These are phyloP conservation scores for Benitochromis conjunctus DNA, from an alignment of 2,113 vertebrate genomes.

Conservation along the genomic window DNA sequence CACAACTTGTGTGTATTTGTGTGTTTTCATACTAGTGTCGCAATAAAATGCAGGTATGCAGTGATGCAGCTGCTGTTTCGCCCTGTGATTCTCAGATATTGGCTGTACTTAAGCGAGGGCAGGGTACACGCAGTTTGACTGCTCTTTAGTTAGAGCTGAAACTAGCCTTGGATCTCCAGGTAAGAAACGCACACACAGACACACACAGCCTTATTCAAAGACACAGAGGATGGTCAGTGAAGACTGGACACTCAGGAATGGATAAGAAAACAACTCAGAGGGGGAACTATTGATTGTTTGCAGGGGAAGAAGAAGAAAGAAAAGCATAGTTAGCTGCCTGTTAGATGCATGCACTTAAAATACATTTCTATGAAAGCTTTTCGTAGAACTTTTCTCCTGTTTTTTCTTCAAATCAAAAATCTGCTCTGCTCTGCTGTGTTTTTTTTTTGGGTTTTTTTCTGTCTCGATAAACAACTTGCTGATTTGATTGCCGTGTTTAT, in stretches of 20 bases:
- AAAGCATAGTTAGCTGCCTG: background rate
- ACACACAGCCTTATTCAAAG: background rate
- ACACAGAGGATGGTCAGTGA: background rate
- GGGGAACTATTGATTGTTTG: background rate
- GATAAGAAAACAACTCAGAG: background rate
- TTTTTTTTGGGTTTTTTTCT: background rate
- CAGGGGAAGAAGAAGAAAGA: background rate
- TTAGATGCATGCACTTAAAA: background rate
- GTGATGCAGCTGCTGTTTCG: background rate
- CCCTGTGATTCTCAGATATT: background rate
- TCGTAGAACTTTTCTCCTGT: background rate
- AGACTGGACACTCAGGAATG: background rate
- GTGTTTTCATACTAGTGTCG: background rate
- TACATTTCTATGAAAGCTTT: background rate
- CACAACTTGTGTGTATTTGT: conserved; percentile 24
- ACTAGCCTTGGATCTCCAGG: background rate
- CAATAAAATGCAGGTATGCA: conserved; percentile 43
- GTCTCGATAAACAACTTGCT: background rate
- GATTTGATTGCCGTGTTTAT: background rate
- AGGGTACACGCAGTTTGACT: background rate
- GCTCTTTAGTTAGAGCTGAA: background rate
- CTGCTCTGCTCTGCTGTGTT: background rate
- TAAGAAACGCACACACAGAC: conserved; percentile 9
- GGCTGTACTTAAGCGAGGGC: background rate
- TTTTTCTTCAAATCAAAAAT: background rate